These are phyloP conservation scores for Tetranychus urticae DNA, from an alignment of 1,140 invertebrate species.

Conservation along the genomic window DNA sequence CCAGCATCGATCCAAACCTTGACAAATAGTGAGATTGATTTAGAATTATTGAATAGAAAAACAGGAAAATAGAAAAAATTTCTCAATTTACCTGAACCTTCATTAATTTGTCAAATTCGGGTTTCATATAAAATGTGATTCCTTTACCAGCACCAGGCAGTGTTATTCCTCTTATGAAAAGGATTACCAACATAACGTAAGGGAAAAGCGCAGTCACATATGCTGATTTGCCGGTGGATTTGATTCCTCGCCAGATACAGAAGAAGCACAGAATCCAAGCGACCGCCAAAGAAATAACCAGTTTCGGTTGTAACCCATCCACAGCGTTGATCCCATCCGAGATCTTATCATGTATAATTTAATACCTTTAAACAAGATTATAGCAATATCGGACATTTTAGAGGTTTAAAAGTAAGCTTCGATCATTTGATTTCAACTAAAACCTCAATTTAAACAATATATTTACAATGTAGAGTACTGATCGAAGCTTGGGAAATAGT, in stretches of 20 bases:
- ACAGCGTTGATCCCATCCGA: constrained; percentile 25
- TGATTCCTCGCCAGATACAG: constrained; percentile 34
- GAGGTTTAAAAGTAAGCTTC: not conserved
- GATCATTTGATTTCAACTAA: not conserved
- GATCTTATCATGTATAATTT: constrained; percentile 12
- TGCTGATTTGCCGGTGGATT: constrained; percentile 18
- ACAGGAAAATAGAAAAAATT: not conserved
- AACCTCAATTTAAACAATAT: too few species aligned
- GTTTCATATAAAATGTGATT: constrained; percentile 38
- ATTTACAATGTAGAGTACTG: too few species aligned
- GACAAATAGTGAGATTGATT: not conserved
- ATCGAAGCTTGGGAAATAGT: too few species aligned
- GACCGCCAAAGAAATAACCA: constrained; percentile 29
- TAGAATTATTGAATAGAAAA: not conserved
- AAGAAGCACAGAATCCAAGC: constrained; percentile 32
- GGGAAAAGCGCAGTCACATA: constrained; percentile 25
- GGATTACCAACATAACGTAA: constrained; percentile 45
- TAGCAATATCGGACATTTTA: not conserved
- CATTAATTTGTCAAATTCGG: constrained; percentile 19
- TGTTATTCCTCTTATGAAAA: constrained; percentile 45
- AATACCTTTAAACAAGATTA: not conserved
- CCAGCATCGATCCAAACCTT: constrained; percentile 4
- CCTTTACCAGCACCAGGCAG: constrained; percentile 46
- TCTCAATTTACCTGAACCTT: constrained; percentile 21
- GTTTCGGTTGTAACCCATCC: constrained; percentile 29